Evolutionary conservation across 2,888 invertebrate species (phyloP).

Genomic region (Apotomis betuletana): DNA sequence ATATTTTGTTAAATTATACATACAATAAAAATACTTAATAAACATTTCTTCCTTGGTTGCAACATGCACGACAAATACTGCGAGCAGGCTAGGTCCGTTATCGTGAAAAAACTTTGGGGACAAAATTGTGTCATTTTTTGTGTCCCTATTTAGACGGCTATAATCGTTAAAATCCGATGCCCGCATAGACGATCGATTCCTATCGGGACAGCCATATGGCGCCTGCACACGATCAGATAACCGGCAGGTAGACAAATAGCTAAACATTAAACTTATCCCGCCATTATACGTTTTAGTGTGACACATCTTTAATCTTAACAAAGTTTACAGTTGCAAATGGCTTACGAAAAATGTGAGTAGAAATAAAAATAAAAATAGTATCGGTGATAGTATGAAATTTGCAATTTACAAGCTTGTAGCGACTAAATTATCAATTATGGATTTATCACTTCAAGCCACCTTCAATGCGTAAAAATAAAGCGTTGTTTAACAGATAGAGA

Average conservation of each 20-base stretch:
- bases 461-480: too few relatives aligned
- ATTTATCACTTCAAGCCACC: too few relatives aligned
- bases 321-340: slow-evolving; percentile 5
- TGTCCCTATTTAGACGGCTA: slow-evolving; percentile 22
- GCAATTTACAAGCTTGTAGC: too few relatives aligned
- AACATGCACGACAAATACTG: too few relatives aligned
- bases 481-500: too few relatives aligned
- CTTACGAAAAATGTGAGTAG: background rate
- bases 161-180: slow-evolving; percentile 37
- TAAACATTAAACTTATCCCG: slow-evolving; percentile 32
- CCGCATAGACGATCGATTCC: slow-evolving; percentile 37
- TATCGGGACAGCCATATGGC: slow-evolving; percentile 57
- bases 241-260: slow-evolving; percentile 57
- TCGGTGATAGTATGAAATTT: too few relatives aligned
- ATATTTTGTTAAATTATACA: too few relatives aligned
- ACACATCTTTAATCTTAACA: slow-evolving; percentile 30
- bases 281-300: slow-evolving; percentile 33
- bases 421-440: too few relatives aligned
- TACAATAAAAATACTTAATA: too few relatives aligned
- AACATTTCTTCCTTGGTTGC: too few relatives aligned
- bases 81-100: background rate
- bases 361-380: too few relatives aligned
- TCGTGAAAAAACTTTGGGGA: background rate
- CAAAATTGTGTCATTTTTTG: slow-evolving; percentile 7
- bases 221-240: slow-evolving; percentile 66